These are phyloP conservation scores for Meandrusa payeni DNA, from an alignment of 2,888 invertebrate species.

Conservation along the genomic window DNA sequence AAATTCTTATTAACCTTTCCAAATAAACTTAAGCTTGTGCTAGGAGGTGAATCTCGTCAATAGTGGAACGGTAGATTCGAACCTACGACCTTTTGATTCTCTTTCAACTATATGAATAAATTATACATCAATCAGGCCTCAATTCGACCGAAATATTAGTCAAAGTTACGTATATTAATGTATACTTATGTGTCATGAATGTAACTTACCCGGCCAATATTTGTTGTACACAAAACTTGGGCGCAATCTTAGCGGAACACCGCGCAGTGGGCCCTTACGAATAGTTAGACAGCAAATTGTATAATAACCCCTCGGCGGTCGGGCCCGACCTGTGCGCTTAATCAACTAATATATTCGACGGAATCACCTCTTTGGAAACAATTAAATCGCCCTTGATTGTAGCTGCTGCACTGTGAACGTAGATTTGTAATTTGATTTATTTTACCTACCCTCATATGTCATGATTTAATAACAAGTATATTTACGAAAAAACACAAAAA, in stretches of 20 bases:
- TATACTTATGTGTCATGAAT: slow-evolving; percentile 55
- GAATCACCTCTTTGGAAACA: slow-evolving; percentile 72
- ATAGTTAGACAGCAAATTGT: slow-evolving; percentile 78
- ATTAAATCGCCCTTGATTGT: slow-evolving; percentile 62
- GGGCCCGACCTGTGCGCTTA: slow-evolving; percentile 63
- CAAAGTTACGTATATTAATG: slow-evolving; percentile 43
- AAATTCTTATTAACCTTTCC: no score
- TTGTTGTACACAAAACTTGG: slow-evolving; percentile 52
- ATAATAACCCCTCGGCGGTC: slow-evolving; percentile 67
- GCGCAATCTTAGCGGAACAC: slow-evolving; percentile 63
- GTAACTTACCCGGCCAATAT: slow-evolving; percentile 61
- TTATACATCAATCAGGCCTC: no score
- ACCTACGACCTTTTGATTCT: no score
- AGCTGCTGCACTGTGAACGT: slow-evolving; percentile 44
- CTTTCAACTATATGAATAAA: no score
- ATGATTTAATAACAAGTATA: no score
- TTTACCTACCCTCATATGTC: neutral
- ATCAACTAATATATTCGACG: slow-evolving; percentile 65
- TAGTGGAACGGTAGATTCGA: no score
- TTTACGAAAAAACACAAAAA: no score
- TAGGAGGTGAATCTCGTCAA: no score
- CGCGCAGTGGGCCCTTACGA: slow-evolving; percentile 59
- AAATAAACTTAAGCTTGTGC: no score
- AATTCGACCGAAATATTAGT: slow-evolving; percentile 30
- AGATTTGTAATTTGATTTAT: slow-evolving; percentile 20